Evolutionary conservation across 2,113 vertebrate species (phyloP).

Genomic region (Chamaea fasciata): DNA sequence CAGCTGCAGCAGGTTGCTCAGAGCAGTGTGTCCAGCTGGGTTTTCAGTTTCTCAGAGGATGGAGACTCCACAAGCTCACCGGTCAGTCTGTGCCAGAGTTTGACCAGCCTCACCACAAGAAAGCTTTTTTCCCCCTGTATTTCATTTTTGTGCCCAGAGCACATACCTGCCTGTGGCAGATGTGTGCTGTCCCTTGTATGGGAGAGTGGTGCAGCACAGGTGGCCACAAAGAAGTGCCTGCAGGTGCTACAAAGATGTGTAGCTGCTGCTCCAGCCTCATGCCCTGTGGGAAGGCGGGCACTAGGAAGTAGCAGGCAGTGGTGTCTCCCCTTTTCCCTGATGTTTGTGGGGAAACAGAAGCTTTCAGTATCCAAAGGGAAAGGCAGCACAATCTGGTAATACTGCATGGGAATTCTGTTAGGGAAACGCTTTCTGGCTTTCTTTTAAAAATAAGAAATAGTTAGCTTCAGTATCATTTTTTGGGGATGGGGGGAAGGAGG

Average conservation of each 20-base stretch:
- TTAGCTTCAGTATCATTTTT: not conserved
- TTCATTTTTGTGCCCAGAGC: not conserved
- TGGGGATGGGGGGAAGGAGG: rapidly evolving
- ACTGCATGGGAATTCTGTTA: rapidly evolving
- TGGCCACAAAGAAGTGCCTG: not conserved
- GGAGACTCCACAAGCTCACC: not conserved
- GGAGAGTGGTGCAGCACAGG: not conserved
- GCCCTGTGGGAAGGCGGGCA: not conserved
- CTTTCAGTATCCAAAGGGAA: not conserved
- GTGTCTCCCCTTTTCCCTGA: rapidly evolving
- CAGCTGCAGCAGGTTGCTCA: not conserved
- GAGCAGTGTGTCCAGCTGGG: not conserved
- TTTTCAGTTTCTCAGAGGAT: not conserved
- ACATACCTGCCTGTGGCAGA: not conserved
- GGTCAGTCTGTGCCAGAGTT: not conserved
- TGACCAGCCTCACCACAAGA: not conserved
- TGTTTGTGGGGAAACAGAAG: not conserved
- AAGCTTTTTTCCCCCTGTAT: not conserved
- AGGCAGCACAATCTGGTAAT: not conserved
- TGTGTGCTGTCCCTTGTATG: not conserved
- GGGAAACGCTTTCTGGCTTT: not conserved
- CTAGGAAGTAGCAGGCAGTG: not conserved
- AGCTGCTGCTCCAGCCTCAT: not conserved
- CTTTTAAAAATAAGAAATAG: not conserved
- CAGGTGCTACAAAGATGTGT: not conserved